Evolutionary conservation across 2,888 invertebrate genomes (phyloP), one percentile per base, ranked within the genome.

Genomic region (Elmis aenea): DNA sequence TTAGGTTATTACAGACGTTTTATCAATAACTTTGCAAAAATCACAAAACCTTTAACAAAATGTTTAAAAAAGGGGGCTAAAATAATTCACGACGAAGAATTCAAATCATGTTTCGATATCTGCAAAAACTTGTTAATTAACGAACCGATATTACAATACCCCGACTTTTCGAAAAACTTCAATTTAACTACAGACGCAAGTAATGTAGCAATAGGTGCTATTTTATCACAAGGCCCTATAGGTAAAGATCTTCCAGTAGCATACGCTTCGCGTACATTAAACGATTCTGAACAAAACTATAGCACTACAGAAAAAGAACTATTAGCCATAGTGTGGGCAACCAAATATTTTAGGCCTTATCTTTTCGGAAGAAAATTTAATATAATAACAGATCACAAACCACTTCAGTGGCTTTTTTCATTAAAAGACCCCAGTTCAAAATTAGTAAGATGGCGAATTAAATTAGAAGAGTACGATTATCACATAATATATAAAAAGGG

Each of bases 111-210:
- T 22, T 40, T 40, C 15, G 9, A 38, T 9, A 8, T 12, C 3
- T 36, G 20, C 2, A 40, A 32, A 41, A 25, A 25, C 23, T 5
- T 40, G 6, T 2, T 40, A 6, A 24, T 10, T n/a, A 40, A 40
- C 12, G 42, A 42, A 12, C 62, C 62, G 1, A 48, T 66, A 4
- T 36, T 67, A 10, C 50, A 57, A 37, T 65, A 61, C 21, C 60
- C 61, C 3, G 58, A 64, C 30, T 66, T 64, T 24, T 33, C 39
- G 0, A 47, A 57, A 38, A 37, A 50, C 5, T 64, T 59, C 25
- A 31, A 46, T 13, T 13, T 61, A 21, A 59, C 57, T 0, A 60
- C 59, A 2, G 60, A 63, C 33, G 61, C 61, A 1, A 51, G 52
- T 8, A 38, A 57, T 15, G 43, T 25, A 14, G 59, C 58, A 1